phyloP scores from a whole-genome alignment of 2,888 invertebrate genomes.

The Ptychoptera albimana region DNA sequence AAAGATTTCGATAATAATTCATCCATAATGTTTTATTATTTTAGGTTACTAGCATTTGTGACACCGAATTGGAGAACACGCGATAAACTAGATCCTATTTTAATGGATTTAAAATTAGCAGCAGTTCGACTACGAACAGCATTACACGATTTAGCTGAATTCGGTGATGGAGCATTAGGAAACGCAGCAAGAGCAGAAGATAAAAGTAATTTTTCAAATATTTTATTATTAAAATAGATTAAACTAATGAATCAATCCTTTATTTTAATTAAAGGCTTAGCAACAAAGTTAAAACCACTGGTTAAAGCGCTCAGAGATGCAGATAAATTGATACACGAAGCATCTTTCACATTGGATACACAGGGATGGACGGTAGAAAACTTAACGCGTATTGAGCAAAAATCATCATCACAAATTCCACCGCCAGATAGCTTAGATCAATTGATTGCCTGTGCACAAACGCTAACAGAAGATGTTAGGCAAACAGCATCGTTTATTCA shows the following conservation, averaged over 20 bases:
- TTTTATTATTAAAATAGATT: slow-evolving; percentile 2
- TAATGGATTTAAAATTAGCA: slow-evolving; percentile 72
- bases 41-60: slow-evolving; percentile 50
- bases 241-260: neutral
- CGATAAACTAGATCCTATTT: slow-evolving; percentile 58
- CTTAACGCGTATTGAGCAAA: slow-evolving; percentile 36
- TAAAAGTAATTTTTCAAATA: slow-evolving; percentile 37
- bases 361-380: slow-evolving; percentile 64
- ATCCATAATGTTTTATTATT: slow-evolving; percentile 7
- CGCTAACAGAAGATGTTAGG: slow-evolving; percentile 76
- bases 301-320: slow-evolving; percentile 67
- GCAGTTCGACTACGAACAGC: slow-evolving; percentile 62
- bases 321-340: slow-evolving; percentile 62
- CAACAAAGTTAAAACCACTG: slow-evolving; percentile 56
- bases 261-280: slow-evolving; percentile 42
- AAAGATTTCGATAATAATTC: neutral
- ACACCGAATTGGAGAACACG: slow-evolving; percentile 67
- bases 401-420: slow-evolving; percentile 15
- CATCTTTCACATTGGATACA: slow-evolving; percentile 54
- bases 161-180: slow-evolving; percentile 74
- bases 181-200: slow-evolving; percentile 72
- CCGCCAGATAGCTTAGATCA: slow-evolving; percentile 76
- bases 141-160: slow-evolving; percentile 74
- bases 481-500: slow-evolving; percentile 83
- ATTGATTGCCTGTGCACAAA: slow-evolving; percentile 71